A percentile compares a stretch with the other conserved stretches of the same genome.
phyloP scores from a whole-genome alignment of 2,113 vertebrate genomes.

The Apodemus sylvaticus region DNA sequence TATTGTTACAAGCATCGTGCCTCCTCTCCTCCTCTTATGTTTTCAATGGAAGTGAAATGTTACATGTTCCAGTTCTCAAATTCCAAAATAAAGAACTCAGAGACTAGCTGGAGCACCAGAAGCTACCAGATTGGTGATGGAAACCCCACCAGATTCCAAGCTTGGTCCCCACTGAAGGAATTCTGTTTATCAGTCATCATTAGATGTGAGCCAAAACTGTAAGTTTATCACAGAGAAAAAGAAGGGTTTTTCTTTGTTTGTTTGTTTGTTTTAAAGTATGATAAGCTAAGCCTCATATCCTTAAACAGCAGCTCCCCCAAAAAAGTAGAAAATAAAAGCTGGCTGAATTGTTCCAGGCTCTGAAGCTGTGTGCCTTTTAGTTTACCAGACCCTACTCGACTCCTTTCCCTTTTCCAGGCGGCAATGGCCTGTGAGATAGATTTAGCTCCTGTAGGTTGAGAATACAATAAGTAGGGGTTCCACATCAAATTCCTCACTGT shows the following conservation, averaged over 20 bases:
- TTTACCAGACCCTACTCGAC: background rate
- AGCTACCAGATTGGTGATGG: conserved; percentile 20
- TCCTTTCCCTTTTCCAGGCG: background rate
- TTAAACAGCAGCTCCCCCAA: background rate
- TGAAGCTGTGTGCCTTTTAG: no score
- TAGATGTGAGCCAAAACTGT: background rate
- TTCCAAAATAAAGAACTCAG: background rate
- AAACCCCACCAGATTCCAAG: conserved; percentile 15
- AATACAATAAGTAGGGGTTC: background rate
- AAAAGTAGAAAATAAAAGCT: background rate
- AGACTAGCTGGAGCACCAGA: background rate
- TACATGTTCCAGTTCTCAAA: conserved; percentile 43
- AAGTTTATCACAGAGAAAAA: background rate
- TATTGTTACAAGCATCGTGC: background rate
- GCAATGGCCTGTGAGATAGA: background rate
- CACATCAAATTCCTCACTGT: background rate
- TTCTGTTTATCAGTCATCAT: conserved; percentile 15
- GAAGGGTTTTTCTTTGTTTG: background rate
- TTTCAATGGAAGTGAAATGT: conserved; percentile 25
- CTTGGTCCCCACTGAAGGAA: conserved; percentile 15
- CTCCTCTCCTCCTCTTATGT: background rate
- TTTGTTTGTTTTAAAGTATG: background rate
- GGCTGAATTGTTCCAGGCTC: no score
- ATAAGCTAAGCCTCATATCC: background rate
- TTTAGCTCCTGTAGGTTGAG: background rate